Conservation (phyloP, 2,888 invertebrate species). For the Fragum sueziense region DNA sequence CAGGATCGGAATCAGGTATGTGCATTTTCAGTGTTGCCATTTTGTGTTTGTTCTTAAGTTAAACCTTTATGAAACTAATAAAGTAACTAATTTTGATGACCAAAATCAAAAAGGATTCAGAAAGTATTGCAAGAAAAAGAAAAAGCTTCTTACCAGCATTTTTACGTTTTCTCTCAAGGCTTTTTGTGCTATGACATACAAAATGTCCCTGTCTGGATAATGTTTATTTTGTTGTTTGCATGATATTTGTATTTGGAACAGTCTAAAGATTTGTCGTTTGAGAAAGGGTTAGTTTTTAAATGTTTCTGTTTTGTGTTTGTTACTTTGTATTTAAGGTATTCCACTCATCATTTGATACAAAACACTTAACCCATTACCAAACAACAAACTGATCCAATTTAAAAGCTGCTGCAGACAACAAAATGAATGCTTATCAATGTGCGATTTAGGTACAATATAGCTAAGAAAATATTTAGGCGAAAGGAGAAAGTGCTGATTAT, state of each 20-base stretch:
- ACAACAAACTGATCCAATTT: background rate
- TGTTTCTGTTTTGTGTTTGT: background rate
- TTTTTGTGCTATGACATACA: background rate
- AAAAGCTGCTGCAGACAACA: too few species aligned
- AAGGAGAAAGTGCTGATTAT: too few species aligned
- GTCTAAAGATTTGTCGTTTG: background rate
- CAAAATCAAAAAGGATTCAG: too few species aligned
- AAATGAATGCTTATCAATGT: too few species aligned
- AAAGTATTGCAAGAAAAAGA: too few species aligned
- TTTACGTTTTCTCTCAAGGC: background rate
- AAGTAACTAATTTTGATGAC: too few species aligned
- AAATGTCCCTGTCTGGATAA: background rate
- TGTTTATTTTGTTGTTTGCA: background rate
- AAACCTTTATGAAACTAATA: too few species aligned
- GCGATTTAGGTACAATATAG: too few species aligned
- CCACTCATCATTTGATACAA: background rate
- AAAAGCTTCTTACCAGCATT: background rate
- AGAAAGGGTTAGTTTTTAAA: background rate
- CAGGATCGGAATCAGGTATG: slow-evolving; percentile 26
- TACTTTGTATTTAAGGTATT: too few species aligned
- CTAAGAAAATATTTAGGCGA: too few species aligned
- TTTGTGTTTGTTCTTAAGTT: too few species aligned
- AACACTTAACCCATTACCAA: background rate
- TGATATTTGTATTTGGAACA: background rate
- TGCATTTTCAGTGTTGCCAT: background rate